Evolutionary conservation across 1,140 invertebrate genomes (phyloP).

Genomic region (Eurosta solidaginis): DNA sequence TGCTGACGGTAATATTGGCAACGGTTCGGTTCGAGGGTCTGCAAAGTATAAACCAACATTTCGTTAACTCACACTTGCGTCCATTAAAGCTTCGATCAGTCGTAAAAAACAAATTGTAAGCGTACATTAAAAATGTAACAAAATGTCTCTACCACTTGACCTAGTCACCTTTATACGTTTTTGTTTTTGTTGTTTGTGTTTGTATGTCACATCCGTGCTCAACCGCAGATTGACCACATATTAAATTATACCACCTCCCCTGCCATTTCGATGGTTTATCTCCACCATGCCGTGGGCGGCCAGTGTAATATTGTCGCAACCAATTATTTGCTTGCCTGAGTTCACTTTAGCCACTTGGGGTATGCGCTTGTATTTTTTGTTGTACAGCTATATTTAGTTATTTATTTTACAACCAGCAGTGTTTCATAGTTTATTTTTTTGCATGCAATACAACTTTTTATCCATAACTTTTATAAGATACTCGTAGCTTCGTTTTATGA

Average conservation of each 20-base stretch:
- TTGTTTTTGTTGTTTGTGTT: too few relatives aligned
- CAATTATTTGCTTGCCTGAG: background rate
- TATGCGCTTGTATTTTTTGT: background rate
- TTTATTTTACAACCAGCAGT: background rate
- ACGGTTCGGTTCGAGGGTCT: too few relatives aligned
- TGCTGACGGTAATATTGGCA: too few relatives aligned
- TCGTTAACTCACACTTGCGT: background rate
- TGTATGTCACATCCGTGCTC: background rate
- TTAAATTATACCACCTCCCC: background rate
- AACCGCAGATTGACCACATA: background rate
- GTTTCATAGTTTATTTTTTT: background rate
- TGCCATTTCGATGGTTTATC: background rate
- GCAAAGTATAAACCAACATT: too few relatives aligned
- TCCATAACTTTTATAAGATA: background rate
- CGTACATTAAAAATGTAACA: conserved; percentile 1
- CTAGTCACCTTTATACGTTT: background rate
- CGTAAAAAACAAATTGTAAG: background rate
- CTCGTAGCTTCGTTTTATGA: background rate
- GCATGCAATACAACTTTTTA: background rate
- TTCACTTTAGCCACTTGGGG: background rate
- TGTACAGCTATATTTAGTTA: background rate
- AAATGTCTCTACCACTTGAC: background rate
- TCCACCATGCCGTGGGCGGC: background rate
- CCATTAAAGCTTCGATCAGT: background rate
- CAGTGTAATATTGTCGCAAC: background rate